Base-by-base conservation (phyloP, 2,113 vertebrate genomes). In the Oncorhynchus gorbuscha region DNA sequence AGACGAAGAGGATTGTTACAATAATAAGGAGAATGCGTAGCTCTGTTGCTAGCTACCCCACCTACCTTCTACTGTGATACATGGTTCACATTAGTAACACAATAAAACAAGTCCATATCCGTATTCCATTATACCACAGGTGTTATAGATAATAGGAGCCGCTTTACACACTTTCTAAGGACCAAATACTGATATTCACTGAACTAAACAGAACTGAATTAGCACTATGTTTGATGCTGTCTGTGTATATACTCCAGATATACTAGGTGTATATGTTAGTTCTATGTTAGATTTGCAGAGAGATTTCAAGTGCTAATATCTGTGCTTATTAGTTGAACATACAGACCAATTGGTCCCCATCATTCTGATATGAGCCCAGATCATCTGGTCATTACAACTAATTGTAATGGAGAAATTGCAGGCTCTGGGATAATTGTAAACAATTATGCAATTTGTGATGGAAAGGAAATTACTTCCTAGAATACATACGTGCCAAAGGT, bases 371-470 rank as follows among this genome's bases (percentile, higher is more conserved):
- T 20, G 26, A 80, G 61, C 20, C 5, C 30, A 32, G 66, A n/a
- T 55, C 51, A 66, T 49, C 30, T 65, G 39, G 28, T 72, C 26
- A 20, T 20, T 28, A 73, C 70, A 39, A 55, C 59, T 67, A 76
- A 82, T 80, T 68, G 66, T 72, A 73, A 71, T 67, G 24, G 73
- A 24, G 32, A 55, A 71, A 13, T 78, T 45, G n/a, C 18, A 49
- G 69, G 20, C 69, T 22, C 3, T 61, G 69, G 55, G 65, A 73
- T 80, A 55, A 68, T 80, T 71, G 39, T 71, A 61, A 51, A 71
- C 78, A 73, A 81, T 84, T 80, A 81, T 22, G 61, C 79, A 74
- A 75, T 83, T 80, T 78, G 69, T 59, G 39, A 72, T 11, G 59
- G 51, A n/a, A 64, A 55, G 59, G 73, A 77, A 75, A 16, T 22